phyloP scores from a whole-genome alignment of 2,797 vertebrate genomes.

The Leuciscus waleckii region DNA sequence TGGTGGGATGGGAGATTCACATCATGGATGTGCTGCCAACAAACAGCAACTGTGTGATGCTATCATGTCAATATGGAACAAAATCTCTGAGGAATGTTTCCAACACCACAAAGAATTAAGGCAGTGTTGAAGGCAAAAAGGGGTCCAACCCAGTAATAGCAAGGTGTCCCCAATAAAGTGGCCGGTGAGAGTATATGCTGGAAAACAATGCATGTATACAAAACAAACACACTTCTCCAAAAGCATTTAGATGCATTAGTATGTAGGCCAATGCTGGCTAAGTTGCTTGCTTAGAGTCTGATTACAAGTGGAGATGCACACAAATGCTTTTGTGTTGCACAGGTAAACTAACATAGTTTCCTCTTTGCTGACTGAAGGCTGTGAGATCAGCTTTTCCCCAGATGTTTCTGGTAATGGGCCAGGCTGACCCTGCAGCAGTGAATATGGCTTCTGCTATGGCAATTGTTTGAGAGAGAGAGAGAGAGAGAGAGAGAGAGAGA shows the following conservation, averaged over 20 bases:
- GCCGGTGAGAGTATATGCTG: neutral
- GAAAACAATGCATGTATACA: neutral
- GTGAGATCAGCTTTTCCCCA: constrained; percentile 36
- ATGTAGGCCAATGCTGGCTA: neutral
- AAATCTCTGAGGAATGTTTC: neutral
- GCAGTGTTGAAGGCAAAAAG: neutral
- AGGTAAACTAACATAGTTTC: constrained; percentile 8
- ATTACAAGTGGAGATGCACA: constrained; percentile 12
- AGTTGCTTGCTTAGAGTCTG: neutral
- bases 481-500: constrained; percentile 3
- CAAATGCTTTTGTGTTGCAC: constrained; percentile 1
- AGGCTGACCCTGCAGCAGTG: constrained; percentile 48
- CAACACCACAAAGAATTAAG: neutral
- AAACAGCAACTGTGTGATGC: neutral
- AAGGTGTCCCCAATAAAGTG: neutral
- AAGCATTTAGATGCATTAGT: constrained; percentile 8
- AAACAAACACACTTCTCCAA: constrained; percentile 1
- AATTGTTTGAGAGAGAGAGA: constrained; percentile 18
- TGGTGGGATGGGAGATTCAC: neutral
- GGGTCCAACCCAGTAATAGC: neutral
- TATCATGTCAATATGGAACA: neutral
- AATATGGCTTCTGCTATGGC: constrained; percentile 39
- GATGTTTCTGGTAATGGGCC: constrained; percentile 52
- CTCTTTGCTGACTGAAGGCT: constrained; percentile 32
- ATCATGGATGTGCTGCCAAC: neutral